These are phyloP conservation scores for Drosophila kuntzei DNA, from an alignment of 2,888 invertebrate species.

Conservation along the genomic window DNA sequence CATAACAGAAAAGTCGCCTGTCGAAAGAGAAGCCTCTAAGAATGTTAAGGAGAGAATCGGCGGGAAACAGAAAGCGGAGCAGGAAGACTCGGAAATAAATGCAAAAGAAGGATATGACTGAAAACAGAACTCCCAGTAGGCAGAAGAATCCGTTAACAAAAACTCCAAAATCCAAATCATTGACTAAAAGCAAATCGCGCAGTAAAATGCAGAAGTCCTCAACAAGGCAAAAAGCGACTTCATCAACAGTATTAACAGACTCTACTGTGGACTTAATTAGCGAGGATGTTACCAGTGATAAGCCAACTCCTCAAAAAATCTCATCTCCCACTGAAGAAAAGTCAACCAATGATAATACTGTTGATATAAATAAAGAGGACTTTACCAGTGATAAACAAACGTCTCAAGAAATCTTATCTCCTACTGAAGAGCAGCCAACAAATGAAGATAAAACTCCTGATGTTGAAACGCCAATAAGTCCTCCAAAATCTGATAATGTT, in stretches of 20 bases:
- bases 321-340: not conserved
- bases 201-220: not conserved
- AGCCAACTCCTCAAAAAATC: not conserved
- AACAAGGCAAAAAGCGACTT: not conserved
- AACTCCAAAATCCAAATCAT: not conserved
- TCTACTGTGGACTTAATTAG: not conserved
- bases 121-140: not conserved
- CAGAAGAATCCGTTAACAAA: not conserved
- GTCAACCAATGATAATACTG: not conserved
- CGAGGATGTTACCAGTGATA: not conserved
- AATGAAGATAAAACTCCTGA: not conserved
- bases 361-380: not conserved
- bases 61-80: not conserved
- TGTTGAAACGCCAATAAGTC: not conserved
- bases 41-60: not conserved
- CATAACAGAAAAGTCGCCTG: not conserved
- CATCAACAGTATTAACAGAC: conserved; percentile 1
- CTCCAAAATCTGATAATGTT: not conserved
- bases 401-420: no score
- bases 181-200: not conserved
- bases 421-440: not conserved
- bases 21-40: not conserved
- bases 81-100: not conserved
- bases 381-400: not conserved
- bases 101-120: not conserved